Evolutionary conservation across 1,140 invertebrate species (phyloP).

Genomic region (Drosophila serrata): DNA sequence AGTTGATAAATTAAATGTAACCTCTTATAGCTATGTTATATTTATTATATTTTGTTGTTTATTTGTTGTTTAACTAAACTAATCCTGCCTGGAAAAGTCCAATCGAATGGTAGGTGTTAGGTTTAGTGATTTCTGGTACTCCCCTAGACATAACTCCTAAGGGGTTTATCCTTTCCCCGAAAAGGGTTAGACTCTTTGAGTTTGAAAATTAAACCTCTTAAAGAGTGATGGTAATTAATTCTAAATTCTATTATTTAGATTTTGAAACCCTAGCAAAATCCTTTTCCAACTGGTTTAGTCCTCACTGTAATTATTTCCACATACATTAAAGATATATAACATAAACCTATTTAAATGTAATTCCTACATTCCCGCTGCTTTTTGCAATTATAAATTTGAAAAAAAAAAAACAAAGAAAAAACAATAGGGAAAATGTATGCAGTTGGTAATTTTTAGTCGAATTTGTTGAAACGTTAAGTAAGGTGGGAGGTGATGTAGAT

Average conservation of each 20-base stretch:
- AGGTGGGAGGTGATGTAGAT: not conserved
- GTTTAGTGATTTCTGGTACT: slow-evolving; percentile 27
- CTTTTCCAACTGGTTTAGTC: not conserved
- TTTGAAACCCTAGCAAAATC: not conserved
- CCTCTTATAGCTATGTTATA: too few relatives aligned
- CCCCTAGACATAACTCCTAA: too few relatives aligned
- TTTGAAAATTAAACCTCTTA: not conserved
- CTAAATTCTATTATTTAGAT: not conserved
- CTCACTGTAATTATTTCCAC: not conserved
- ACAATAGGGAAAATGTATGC: too few relatives aligned
- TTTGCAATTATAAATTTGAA: slow-evolving; percentile 1
- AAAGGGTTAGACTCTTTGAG: too few relatives aligned
- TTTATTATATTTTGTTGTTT: too few relatives aligned
- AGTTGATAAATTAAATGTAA: slow-evolving; percentile 1
- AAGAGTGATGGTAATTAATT: not conserved
- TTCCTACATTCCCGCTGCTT: not conserved
- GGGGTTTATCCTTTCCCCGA: not conserved
- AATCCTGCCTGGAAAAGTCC: too few relatives aligned
- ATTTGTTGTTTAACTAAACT: too few relatives aligned
- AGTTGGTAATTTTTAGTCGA: slow-evolving; percentile 23
- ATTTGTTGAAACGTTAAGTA: not conserved
- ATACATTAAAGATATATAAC: not conserved
- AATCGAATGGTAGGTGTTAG: slow-evolving; percentile 39
- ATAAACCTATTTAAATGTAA: not conserved
- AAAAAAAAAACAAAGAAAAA: not conserved